A percentile compares a stretch with the other conserved stretches of the same genome.
phyloP scores from a whole-genome alignment of 2,888 invertebrate species.

The Drosophila birchii region DNA sequence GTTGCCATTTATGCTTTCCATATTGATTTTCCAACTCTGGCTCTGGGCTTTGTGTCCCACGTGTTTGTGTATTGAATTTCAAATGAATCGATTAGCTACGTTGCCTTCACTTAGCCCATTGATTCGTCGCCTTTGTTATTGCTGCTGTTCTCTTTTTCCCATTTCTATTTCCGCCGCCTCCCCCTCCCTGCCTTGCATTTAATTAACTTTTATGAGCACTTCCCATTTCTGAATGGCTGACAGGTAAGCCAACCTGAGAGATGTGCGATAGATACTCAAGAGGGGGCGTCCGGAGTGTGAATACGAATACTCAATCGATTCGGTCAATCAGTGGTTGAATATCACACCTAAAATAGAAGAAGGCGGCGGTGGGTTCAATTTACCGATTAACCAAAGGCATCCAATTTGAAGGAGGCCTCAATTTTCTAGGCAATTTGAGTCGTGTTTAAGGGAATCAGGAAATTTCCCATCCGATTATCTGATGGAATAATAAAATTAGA shows the following conservation, averaged over 20 bases:
- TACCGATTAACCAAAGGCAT: constrained; percentile 11
- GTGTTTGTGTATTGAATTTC: constrained; percentile 82
- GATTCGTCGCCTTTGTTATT: constrained; percentile 50
- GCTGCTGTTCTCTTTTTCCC: constrained; percentile 45
- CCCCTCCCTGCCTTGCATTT: constrained; percentile 74
- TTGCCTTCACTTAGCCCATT: constrained; percentile 60
- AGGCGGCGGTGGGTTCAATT: constrained; percentile 3
- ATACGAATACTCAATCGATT: constrained; percentile 23
- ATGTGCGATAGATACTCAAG: constrained; percentile 26
- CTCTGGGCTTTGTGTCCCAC: constrained; percentile 22
- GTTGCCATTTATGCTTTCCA: constrained; percentile 78
- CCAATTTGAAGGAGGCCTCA: constrained; percentile 4
- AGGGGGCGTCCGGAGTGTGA: constrained; percentile 13
- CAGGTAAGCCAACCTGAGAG: constrained; percentile 23
- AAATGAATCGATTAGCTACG: constrained; percentile 80
- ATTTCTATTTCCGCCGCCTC: constrained; percentile 55
- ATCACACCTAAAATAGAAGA: constrained; percentile 12
- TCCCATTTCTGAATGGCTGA: constrained; percentile 47
- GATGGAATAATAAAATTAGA: not conserved
- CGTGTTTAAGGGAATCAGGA: not conserved
- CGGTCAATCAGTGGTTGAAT: constrained; percentile 25
- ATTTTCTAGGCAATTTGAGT: constrained; percentile 4
- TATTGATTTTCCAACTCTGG: constrained; percentile 69
- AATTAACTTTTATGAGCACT: constrained; percentile 79
- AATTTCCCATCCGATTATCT: not conserved